A percentile compares a stretch with the other conserved stretches of the same genome.
Conservation (phyloP, 2,113 vertebrate species). For the Thermophis baileyi region DNA sequence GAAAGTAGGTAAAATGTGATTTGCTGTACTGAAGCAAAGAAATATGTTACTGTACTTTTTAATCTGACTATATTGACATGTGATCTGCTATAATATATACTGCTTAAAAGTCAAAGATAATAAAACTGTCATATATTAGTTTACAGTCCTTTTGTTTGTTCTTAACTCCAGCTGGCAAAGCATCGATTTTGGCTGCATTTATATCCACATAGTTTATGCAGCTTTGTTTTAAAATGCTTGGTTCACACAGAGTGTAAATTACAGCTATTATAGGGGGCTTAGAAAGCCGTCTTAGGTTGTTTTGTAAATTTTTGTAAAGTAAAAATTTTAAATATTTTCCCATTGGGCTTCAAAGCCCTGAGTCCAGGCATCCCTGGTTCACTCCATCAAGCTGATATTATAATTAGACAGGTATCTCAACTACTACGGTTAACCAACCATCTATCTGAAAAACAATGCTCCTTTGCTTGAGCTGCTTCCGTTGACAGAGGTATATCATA, state of each 20-base stretch:
- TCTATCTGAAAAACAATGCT: not conserved
- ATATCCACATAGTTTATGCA: not conserved
- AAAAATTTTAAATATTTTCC: not conserved
- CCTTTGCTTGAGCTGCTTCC: not conserved
- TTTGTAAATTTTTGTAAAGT: not conserved
- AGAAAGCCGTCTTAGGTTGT: not conserved
- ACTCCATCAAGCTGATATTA: not conserved
- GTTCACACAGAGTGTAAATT: not conserved
- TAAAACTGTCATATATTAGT: not conserved
- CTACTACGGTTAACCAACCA: not conserved
- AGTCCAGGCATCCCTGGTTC: not conserved
- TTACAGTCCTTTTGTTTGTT: slow-evolving; percentile 21
- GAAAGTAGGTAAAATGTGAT: slow-evolving; percentile 35
- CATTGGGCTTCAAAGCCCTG: not conserved
- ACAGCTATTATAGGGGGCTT: not conserved
- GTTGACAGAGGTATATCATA: too few relatives aligned
- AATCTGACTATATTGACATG: slow-evolving; percentile 35
- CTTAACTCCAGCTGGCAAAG: not conserved
- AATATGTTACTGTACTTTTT: slow-evolving; percentile 36
- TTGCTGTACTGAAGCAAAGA: slow-evolving; percentile 40
- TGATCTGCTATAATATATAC: not conserved
- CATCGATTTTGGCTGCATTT: not conserved
- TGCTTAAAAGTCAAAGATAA: slow-evolving; percentile 37
- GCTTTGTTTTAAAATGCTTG: not conserved
- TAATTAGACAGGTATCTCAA: not conserved